phyloP scores from a whole-genome alignment of 2,113 vertebrate species.

The Ursus arctos region DNA sequence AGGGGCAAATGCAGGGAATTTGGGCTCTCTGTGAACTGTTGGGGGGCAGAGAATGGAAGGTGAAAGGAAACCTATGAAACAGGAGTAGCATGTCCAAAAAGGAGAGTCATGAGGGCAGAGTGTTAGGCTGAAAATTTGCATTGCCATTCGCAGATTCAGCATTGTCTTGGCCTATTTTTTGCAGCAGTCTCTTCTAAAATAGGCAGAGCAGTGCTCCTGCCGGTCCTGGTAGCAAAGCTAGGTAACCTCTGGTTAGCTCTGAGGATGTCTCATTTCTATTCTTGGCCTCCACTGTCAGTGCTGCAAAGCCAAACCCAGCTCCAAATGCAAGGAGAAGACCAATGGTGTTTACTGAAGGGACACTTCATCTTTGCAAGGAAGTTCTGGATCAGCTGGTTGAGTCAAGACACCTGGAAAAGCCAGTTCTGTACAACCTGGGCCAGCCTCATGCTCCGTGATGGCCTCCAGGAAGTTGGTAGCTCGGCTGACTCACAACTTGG shows the following conservation, averaged over 20 bases:
- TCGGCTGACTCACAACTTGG: slow-evolving; percentile 36
- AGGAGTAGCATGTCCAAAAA: background rate
- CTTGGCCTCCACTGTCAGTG: background rate
- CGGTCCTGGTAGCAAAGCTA: background rate
- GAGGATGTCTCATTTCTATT: slow-evolving; percentile 1
- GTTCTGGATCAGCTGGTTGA: background rate
- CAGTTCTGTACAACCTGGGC: background rate
- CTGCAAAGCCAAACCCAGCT: background rate
- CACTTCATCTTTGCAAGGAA: slow-evolving; percentile 10
- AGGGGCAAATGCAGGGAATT: background rate
- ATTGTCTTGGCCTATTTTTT: background rate
- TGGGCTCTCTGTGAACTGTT: background rate
- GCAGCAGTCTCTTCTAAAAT: background rate
- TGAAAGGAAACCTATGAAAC: background rate
- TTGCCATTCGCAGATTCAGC: background rate
- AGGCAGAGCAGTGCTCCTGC: background rate
- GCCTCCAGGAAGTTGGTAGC: slow-evolving; percentile 58
- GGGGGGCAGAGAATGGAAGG: background rate
- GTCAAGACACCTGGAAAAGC: slow-evolving; percentile 57
- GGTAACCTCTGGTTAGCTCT: background rate
- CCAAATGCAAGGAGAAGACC: background rate
- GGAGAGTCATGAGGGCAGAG: background rate
- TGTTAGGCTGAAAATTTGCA: background rate
- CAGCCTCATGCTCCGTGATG: background rate
- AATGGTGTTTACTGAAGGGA: background rate